Evolutionary conservation across 2,113 vertebrate species (phyloP).

Genomic region (Leptosomus discolor): DNA sequence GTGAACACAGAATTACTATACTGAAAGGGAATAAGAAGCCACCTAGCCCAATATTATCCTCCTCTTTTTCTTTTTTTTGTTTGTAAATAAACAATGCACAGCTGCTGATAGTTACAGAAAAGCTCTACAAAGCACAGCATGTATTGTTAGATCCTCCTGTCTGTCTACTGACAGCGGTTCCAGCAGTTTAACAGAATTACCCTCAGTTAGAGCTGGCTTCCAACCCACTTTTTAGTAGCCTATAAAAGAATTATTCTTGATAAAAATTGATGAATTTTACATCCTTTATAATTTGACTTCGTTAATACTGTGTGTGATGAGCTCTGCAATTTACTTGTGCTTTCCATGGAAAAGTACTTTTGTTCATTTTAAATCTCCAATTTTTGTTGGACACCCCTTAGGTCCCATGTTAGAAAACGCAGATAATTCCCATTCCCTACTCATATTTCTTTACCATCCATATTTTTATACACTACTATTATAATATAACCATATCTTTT

Average conservation of each 20-base stretch:
- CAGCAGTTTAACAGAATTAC: background rate
- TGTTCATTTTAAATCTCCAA: background rate
- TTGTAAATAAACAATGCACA: background rate
- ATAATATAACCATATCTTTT: background rate
- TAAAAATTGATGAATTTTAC: background rate
- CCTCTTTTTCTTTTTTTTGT: background rate
- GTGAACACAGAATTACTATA: accelerated
- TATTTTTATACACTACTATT: background rate
- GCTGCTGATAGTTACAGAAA: background rate
- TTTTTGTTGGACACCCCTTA: background rate
- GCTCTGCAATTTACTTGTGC: background rate
- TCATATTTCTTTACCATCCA: background rate
- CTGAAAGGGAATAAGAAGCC: background rate
- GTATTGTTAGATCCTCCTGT: background rate
- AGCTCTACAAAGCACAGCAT: background rate
- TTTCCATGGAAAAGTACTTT: background rate
- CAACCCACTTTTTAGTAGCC: background rate
- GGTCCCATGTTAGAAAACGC: background rate
- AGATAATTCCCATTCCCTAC: background rate
- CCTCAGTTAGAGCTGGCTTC: background rate
- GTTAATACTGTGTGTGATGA: background rate
- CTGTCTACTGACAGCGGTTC: background rate
- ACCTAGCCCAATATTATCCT: background rate
- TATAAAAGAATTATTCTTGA: background rate
- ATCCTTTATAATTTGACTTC: background rate